Evolutionary conservation across 92 coral and sea anemone species (phyloP).

Genomic region (Zoanthus sociatus): DNA sequence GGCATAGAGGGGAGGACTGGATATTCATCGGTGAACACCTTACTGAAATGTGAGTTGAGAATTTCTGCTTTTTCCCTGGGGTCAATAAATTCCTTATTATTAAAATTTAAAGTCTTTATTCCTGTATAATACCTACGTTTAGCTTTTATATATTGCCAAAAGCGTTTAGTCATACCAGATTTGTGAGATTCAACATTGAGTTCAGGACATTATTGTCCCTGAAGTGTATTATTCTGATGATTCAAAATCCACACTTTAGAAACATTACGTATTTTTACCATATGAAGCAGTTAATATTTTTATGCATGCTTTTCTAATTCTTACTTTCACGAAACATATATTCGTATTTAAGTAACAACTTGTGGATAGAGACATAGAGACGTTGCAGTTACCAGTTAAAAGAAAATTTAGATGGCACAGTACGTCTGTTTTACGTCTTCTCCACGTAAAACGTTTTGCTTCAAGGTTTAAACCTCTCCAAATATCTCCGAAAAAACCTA

Average conservation of each 20-base stretch:
- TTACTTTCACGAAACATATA: background rate
- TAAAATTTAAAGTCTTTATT: background rate
- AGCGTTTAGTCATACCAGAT: background rate
- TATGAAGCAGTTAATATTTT: too few relatives aligned
- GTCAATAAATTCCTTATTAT: background rate
- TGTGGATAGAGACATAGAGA: background rate
- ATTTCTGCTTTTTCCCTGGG: background rate
- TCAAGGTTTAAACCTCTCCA: conserved; percentile 2
- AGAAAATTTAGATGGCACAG: background rate
- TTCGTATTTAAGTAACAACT: background rate
- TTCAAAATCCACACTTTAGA: too few relatives aligned
- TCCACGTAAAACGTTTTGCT: background rate
- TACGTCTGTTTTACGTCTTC: background rate
- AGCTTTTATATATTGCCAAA: background rate
- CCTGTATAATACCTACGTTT: background rate
- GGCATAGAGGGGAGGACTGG: background rate
- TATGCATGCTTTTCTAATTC: too few relatives aligned
- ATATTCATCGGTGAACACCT: background rate
- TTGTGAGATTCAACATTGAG: background rate
- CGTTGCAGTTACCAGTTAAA: background rate
- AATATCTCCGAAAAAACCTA: background rate
- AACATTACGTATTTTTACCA: too few relatives aligned
- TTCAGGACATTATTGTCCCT: too few relatives aligned
- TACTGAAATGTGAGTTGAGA: background rate
- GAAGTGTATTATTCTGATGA: too few relatives aligned